Conservation (phyloP, 2,888 invertebrate genomes). For the Perizoma affinitatum region DNA sequence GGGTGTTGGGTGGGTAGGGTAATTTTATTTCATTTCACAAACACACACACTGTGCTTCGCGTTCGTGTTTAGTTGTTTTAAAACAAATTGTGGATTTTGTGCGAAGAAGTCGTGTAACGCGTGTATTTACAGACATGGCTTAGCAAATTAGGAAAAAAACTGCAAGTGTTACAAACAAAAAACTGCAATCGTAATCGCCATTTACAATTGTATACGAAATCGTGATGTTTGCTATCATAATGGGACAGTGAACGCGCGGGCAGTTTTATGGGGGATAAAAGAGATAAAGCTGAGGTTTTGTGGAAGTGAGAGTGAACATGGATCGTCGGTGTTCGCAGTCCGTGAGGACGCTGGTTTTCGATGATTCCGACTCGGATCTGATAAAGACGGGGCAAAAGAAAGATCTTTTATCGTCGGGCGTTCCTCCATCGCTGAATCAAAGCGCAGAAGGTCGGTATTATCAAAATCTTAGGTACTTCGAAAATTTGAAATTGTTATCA, state of each 20-base stretch:
- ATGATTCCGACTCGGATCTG: conserved; percentile 87
- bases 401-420: conserved; percentile 63
- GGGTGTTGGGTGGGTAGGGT: too few species aligned
- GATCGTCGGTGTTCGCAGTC: conserved; percentile 87
- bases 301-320: conserved; percentile 75
- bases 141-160: conserved; percentile 50
- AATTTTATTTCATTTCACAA: too few species aligned
- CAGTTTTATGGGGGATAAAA: conserved; percentile 69
- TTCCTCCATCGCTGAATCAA: conserved; percentile 71
- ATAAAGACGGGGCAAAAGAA: conserved; percentile 73
- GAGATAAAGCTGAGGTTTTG: conserved; percentile 68
- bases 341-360: conserved; percentile 90
- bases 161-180: conserved; percentile 33
- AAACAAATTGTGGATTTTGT: conserved; percentile 33
- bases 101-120: conserved; percentile 55
- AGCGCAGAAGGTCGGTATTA: conserved; percentile 73
- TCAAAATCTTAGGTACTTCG: too few species aligned
- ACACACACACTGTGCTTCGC: too few species aligned
- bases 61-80: conserved; percentile 47
- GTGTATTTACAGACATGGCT: conserved; percentile 63
- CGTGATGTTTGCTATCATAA: conserved; percentile 53
- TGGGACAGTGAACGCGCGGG: conserved; percentile 48
- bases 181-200: conserved; percentile 24
- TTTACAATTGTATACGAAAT: conserved; percentile 17
- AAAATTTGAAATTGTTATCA: too few species aligned